Evolutionary conservation across 1,140 invertebrate species (phyloP), one percentile per base, ranked within the genome.

Genomic region (Zaprionus camerounensis): DNA sequence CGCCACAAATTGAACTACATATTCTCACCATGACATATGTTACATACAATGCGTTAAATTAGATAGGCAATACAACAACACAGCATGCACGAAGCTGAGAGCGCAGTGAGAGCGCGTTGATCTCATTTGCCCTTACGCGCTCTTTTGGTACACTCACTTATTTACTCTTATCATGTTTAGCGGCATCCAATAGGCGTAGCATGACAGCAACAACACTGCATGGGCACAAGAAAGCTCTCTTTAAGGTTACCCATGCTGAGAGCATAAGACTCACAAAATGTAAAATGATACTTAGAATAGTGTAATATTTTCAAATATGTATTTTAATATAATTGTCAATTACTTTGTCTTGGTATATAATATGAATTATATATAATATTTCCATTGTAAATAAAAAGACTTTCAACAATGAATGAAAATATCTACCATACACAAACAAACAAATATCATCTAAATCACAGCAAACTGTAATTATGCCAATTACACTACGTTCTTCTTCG

Each of bases 401-500:
- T 44, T 44, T 7, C 15, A n/a, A 3, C 36, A n/a, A 15, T 41
- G 5, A 44, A 2, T 44, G n/a, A 17, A 9, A 11, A 11, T 34
- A 34, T 34, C 31, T 34, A 34, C 31, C 9, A 34, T 34, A 17
- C 17, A 17, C 7, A 46, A 3, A 17, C 20, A 49, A 49, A 22
- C 20, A n/a, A 22, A 51, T 24, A 51, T 13, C 22, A 12, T 12
- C 17, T 51, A 51, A 51, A 24, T 51, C 20, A 20, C 44, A 36
- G 9, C 12, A n/a, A 24, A 49, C 24, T 56, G n/a, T 34, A 51
- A 24, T 51, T 22, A 51, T 17, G n/a, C n/a, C 41, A 24, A 13
- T 24, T 51, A 51, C 20, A 51, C 20, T 51, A 2, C 31, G 31
- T 13, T 70, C 75, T 67, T 82, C 20, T 72, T 51, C 78, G 12